Evolutionary conservation across 2,797 vertebrate species (phyloP).

Genomic region (Florisuga fusca): DNA sequence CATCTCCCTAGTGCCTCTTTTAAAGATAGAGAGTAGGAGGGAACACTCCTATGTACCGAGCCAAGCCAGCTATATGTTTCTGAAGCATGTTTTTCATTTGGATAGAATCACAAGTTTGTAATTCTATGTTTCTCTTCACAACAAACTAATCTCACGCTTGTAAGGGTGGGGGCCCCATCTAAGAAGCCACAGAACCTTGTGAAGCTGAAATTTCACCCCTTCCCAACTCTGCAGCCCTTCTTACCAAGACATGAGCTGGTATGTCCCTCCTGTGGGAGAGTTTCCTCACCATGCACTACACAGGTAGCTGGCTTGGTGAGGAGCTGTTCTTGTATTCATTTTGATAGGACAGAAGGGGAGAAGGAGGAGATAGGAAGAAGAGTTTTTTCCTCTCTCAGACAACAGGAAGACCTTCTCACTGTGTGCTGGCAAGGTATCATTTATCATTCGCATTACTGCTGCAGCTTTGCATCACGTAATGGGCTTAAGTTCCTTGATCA

Average conservation of each 20-base stretch:
- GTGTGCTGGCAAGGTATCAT: neutral
- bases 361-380: neutral
- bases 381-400: neutral
- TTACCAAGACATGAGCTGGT: neutral
- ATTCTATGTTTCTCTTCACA: neutral
- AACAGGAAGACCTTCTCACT: neutral
- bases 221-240: neutral
- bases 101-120: neutral
- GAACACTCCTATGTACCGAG: neutral
- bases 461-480: neutral
- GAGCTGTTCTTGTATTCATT: neutral
- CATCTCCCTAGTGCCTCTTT: neutral
- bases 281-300: neutral
- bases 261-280: neutral
- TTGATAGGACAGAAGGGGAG: neutral
- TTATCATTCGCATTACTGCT: neutral
- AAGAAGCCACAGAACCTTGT: neutral
- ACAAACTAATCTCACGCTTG: neutral
- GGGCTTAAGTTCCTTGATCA: neutral
- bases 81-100: neutral
- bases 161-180: neutral
- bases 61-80: neutral
- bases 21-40: neutral
- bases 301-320: accelerated
- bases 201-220: neutral